A percentile compares a stretch with the other conserved stretches of the same genome.
phyloP scores from a whole-genome alignment of 2,797 vertebrate genomes.

The Novumbra hubbsi region DNA sequence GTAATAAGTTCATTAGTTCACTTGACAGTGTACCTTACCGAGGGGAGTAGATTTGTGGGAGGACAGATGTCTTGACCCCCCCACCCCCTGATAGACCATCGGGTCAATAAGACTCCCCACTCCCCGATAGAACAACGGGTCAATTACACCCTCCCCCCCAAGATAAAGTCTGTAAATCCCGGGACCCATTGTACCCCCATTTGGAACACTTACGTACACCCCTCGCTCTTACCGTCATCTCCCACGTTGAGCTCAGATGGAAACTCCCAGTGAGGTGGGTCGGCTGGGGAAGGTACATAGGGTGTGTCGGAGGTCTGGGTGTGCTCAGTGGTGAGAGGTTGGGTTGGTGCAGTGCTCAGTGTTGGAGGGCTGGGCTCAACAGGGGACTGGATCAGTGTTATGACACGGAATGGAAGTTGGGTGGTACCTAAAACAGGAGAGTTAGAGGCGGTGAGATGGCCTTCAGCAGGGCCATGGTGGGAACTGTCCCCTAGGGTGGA shows the following conservation, averaged over 20 bases:
- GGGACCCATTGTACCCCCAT: background rate
- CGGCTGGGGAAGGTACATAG: constrained; percentile 29
- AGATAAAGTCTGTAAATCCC: too few species aligned
- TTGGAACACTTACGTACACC: background rate
- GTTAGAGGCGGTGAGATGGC: constrained; percentile 44
- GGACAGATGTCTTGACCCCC: too few species aligned
- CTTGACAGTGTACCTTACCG: background rate
- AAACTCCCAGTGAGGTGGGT: constrained; percentile 42
- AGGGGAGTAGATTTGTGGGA: too few species aligned
- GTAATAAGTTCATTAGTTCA: background rate
- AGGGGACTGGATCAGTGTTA: constrained; percentile 24
- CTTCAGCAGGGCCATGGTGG: constrained; percentile 22
- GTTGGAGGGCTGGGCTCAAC: constrained; percentile 26
- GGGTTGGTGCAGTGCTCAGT: constrained; percentile 15
- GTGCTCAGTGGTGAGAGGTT: constrained; percentile 24
- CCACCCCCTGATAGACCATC: too few species aligned
- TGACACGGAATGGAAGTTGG: constrained; percentile 18
- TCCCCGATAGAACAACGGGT: too few species aligned
- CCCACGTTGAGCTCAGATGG: constrained; percentile 71
- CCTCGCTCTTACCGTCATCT: constrained; percentile 61
- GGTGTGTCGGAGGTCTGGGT: constrained; percentile 35
- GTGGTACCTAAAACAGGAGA: constrained; percentile 29
- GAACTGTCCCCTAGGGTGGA: constrained; percentile 23
- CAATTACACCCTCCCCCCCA: too few species aligned
- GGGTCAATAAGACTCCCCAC: too few species aligned